Base-by-base conservation (phyloP, 1,140 invertebrate genomes). In the Drosophila pandora region DNA sequence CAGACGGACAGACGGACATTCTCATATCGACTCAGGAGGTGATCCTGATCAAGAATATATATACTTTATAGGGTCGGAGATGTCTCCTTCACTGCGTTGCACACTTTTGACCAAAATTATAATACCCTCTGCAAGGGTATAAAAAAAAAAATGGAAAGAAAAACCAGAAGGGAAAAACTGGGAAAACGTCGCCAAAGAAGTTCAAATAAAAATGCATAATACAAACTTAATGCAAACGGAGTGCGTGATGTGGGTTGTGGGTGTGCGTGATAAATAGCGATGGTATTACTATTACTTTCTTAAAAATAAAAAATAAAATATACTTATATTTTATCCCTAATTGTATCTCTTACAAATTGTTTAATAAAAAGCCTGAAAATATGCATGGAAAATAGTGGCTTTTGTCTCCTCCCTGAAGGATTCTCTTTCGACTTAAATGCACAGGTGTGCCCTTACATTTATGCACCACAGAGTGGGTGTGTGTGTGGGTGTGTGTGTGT, bases 131-230 rank as follows among this genome's bases (percentile, higher is more conserved):
- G n/a, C n/a, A n/a, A n/a, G n/a, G n/a, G n/a, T n/a, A n/a, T n/a
- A n/a, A 17, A 17, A 17, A 54, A 34, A 48, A 37, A 45, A 41
- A 23, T 32, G 2, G 13, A 0, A 52, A 32, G 1, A 2, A 45
- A 34, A n/a, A 43, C 7, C 9, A 8, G 43, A 21, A 5, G 55
- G 32, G 41, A 37, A 25, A 43, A 58, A 57, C 47, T 37, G 50
- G 63, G 49, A 58, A 72, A 73, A 72, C 21, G 61, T 67, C 56
- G 47, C 58, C 65, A 2, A 63, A 61, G 59, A 74, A 75, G 55
- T 70, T 79, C 70, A 79, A 79, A 77, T 63, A 77, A 64, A 81
- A 79, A 79, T 79, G 45, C 52, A 84, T 84, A 80, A 79, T 84
- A 76, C 58, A 84, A 84, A 68, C 41, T 72, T 60, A 79, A 79